Percentiles rank a stretch among this genome's conserved stretches.
Conservation (phyloP, 2,888 invertebrate genomes). For the Cheilosia grossa region DNA sequence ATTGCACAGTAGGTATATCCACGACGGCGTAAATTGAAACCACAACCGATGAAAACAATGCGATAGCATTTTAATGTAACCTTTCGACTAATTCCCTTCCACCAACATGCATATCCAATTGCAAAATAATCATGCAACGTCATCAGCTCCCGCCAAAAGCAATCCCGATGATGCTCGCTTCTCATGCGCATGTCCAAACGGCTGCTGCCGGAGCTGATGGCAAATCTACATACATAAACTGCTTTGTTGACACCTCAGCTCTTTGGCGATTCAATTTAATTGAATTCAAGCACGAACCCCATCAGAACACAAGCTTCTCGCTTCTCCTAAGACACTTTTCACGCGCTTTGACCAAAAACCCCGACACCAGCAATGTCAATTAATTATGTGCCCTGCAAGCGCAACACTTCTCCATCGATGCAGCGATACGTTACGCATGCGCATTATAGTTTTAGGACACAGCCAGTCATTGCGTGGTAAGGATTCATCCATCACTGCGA, state of each 20-base stretch:
- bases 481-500: conserved; percentile 66
- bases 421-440: conserved; percentile 46
- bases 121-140: conserved; percentile 14
- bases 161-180: not conserved
- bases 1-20: not conserved
- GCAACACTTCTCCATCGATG: conserved; percentile 36
- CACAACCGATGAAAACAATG: conserved; percentile 30
- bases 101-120: conserved; percentile 32
- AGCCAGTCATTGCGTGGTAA: conserved; percentile 72
- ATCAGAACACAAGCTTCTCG: conserved; percentile 62
- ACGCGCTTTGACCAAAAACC: conserved; percentile 62
- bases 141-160: conserved; percentile 11
- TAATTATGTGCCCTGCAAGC: conserved; percentile 62
- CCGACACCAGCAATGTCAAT: conserved; percentile 56
- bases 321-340: conserved; percentile 66
- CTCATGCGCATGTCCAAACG: not conserved
- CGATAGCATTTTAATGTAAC: conserved; percentile 67
- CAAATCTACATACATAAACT: conserved; percentile 54
- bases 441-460: conserved; percentile 49
- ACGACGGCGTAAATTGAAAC: conserved; percentile 38
- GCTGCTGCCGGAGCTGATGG: conserved; percentile 7
- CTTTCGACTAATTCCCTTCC: conserved; percentile 67
- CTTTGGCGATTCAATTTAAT: conserved; percentile 70
- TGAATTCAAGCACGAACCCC: conserved; percentile 71
- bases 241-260: conserved; percentile 68